These are phyloP conservation scores for Cheilinus undulatus DNA, from an alignment of 2,113 vertebrate species.

Conservation along the genomic window DNA sequence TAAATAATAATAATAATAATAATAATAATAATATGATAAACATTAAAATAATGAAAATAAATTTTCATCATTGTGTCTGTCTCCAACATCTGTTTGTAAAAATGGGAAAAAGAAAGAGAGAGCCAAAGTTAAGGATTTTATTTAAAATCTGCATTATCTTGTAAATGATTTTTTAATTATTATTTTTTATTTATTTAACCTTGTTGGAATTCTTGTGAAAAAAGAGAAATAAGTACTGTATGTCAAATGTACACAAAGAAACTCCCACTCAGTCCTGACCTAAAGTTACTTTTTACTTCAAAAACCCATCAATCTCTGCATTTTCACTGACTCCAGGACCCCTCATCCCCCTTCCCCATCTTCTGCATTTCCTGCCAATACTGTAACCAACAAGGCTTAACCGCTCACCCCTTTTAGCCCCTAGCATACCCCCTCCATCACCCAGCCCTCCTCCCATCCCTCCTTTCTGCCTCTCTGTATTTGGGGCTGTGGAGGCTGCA, in stretches of 20 bases:
- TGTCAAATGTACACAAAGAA: neutral
- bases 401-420: slow-evolving; percentile 71
- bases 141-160: too few relatives aligned
- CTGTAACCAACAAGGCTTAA: slow-evolving; percentile 71
- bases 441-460: slow-evolving; percentile 50
- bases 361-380: slow-evolving; percentile 60
- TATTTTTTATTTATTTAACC: too few relatives aligned
- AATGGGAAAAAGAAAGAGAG: too few relatives aligned
- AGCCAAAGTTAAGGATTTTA: too few relatives aligned
- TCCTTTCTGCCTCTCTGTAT: slow-evolving; percentile 51
- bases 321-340: slow-evolving; percentile 23
- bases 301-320: neutral
- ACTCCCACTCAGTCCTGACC: neutral
- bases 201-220: neutral
- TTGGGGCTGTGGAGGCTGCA: slow-evolving; percentile 60
- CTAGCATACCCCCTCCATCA: slow-evolving; percentile 50
- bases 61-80: too few relatives aligned
- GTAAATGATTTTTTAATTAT: too few relatives aligned
- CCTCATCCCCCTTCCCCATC: neutral
- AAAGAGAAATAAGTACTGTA: neutral
- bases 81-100: too few relatives aligned
- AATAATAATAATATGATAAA: too few relatives aligned
- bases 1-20: too few relatives aligned
- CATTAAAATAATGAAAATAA: too few relatives aligned
- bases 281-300: neutral